Base-by-base conservation (phyloP, 2,113 vertebrate genomes). In the Eurypyga helias region DNA sequence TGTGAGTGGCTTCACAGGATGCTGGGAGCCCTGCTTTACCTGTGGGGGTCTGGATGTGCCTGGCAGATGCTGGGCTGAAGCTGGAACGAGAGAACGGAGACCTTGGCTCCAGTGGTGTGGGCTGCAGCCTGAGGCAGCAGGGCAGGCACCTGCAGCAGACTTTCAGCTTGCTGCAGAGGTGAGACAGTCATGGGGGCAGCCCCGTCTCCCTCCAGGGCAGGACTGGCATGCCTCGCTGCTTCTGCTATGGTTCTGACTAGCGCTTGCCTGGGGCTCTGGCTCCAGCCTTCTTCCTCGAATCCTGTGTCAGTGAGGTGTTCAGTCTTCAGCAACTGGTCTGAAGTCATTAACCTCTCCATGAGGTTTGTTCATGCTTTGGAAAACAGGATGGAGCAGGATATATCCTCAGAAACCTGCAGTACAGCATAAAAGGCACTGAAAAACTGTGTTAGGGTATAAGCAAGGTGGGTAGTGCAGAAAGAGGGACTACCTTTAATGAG, bases 51-150 rank as follows among this genome's bases (percentile, higher is more conserved):
- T 1, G 2, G 64, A 33, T 1, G 13, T 38, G 64, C 36, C 67
- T 7, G 1, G 15, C 38, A 61, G n/a, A 16, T 6, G 1, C 33
- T 61, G 79, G 70, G 80, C 33, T 71, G 75, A 29, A 58, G 46
- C 66, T 1, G 2, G n/a, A 61, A 34, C 2, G 0, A 48, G 71
- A 43, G 34, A 77, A 14, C 3, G 0, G 33, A 72, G 71, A 26
- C 34, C 31, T 24, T 9, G 66, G 41, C 71, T 60, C 38, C 36
- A 46, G 51, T 0, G 1, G 4, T 25, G 61, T 13, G 31, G 48
- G n/a, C 46, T 89, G 58, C 60, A 80, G 70, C n/a, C 1, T 0
- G 16, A 38, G 52, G 41, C 69, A 69, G 64, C 6, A 9, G 21
- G 65, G 6, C 64, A 46, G 45, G 49, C 33, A 58, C 41, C 13